Conservation (phyloP, 2,797 vertebrate species). For the Garrulus glandarius region DNA sequence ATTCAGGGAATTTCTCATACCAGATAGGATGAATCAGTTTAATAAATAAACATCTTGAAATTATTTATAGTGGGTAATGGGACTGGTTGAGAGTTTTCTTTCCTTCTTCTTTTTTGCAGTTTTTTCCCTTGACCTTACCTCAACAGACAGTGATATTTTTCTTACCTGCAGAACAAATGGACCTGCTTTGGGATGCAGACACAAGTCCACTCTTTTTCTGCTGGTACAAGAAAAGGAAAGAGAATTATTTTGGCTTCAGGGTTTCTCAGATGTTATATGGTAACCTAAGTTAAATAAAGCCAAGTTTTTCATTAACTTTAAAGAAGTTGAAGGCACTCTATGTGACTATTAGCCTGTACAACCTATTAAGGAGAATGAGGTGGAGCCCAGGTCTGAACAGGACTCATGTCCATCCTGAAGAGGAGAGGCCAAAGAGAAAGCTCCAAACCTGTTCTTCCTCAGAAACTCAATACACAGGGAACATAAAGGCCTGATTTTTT, state of each 20-base stretch:
- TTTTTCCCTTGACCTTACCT: rapidly evolving
- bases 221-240: neutral
- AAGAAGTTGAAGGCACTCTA: neutral
- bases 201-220: neutral
- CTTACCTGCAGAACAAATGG: neutral
- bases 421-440: neutral
- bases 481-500: neutral
- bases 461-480: neutral
- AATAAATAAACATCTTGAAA: neutral
- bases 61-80: neutral
- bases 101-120: no score
- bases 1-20: neutral
- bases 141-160: neutral
- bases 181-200: neutral
- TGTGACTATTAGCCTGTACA: neutral
- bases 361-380: neutral
- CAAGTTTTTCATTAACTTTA: neutral
- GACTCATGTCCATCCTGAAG: neutral
- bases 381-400: neutral
- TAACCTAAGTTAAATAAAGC: neutral
- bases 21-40: neutral
- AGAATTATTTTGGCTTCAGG: neutral
- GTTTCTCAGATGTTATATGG: neutral
- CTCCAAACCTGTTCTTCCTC: neutral
- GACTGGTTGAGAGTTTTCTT: neutral